phyloP scores from a whole-genome alignment of 2,113 vertebrate species.

The Beaufortia kweichowensis region DNA sequence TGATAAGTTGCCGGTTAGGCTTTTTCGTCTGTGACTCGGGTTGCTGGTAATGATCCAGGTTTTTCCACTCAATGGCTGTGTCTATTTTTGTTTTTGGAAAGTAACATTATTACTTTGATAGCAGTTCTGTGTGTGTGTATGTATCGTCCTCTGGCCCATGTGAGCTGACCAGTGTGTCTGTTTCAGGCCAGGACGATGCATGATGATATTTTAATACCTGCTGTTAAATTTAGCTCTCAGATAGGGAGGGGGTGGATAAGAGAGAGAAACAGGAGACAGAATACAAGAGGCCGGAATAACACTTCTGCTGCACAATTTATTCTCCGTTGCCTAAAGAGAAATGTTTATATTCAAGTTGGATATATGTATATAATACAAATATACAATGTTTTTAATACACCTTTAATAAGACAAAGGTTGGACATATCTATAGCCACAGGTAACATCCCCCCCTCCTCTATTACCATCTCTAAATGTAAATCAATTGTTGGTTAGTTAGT shows the following conservation, averaged over 20 bases:
- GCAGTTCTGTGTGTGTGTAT: background rate
- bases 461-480: background rate
- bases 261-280: background rate
- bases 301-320: background rate
- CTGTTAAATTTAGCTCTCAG: conserved; percentile 64
- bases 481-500: conserved; percentile 2
- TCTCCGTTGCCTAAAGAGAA: background rate
- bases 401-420: no score
- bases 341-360: background rate
- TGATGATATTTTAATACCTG: conserved; percentile 69
- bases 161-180: conserved; percentile 59
- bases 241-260: conserved; percentile 20
- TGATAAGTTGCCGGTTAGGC: conserved; percentile 13
- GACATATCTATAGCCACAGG: no score
- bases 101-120: conserved; percentile 21
- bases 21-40: background rate
- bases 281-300: conserved; percentile 23
- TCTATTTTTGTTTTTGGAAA: no score
- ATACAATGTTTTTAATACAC: no score
- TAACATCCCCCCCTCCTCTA: background rate
- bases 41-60: background rate
- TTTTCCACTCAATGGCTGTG: no score
- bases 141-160: conserved; percentile 34
- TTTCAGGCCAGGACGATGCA: conserved; percentile 60
- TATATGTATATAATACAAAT: background rate